These are phyloP conservation scores for Dendrolimus kikuchii DNA, from an alignment of 1,140 invertebrate genomes.

Conservation along the genomic window DNA sequence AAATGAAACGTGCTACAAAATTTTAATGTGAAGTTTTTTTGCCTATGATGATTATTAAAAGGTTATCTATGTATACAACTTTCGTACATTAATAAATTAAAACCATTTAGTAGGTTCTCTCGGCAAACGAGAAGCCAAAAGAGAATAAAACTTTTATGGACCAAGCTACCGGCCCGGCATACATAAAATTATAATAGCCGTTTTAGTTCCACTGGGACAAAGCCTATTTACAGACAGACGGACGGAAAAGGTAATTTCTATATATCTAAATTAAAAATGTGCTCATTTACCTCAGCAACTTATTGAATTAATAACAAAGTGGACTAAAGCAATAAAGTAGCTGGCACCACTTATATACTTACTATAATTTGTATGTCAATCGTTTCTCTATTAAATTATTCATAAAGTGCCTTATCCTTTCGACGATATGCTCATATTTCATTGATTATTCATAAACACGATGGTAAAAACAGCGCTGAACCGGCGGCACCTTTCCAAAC, in stretches of 20 bases:
- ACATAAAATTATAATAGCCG: neutral
- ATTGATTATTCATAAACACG: slow-evolving; percentile 18
- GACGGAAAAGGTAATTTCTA: too few species aligned
- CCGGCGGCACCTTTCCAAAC: slow-evolving; percentile 7
- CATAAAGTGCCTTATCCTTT: slow-evolving; percentile 24
- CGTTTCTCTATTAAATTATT: slow-evolving; percentile 44
- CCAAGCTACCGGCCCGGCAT: neutral
- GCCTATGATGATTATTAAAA: too few species aligned
- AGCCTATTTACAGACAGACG: too few species aligned
- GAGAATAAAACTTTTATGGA: slow-evolving; percentile 5
- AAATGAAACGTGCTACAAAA: too few species aligned
- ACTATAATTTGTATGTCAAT: slow-evolving; percentile 10
- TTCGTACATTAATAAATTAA: slow-evolving; percentile 4
- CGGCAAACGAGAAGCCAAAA: too few species aligned
- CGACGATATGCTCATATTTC: slow-evolving; percentile 5
- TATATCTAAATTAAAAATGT: too few species aligned
- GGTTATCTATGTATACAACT: neutral
- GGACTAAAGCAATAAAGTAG: too few species aligned
- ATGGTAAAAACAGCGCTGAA: neutral
- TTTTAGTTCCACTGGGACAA: neutral
- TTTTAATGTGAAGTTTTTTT: too few species aligned
- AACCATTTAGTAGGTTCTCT: too few species aligned
- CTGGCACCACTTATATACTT: too few species aligned
- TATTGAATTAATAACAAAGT: too few species aligned
- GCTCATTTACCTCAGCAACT: too few species aligned